Evolutionary conservation across 92 coral and sea anemone species (phyloP).

Genomic region (Nematostella vectensis): DNA sequence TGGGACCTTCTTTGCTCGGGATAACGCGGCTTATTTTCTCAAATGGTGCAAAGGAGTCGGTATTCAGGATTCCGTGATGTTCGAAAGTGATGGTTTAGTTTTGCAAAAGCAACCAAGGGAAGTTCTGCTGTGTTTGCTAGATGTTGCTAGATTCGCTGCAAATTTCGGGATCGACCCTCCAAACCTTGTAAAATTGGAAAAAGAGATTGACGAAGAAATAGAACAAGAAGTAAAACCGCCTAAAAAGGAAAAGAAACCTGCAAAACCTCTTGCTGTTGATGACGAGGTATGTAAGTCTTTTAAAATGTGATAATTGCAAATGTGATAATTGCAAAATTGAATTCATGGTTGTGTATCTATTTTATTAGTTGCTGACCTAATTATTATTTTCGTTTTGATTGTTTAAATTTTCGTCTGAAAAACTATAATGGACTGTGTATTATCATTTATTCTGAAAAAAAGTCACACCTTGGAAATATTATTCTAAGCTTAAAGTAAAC

Average conservation of each 20-base stretch:
- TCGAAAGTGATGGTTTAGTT: slow-evolving; percentile 93
- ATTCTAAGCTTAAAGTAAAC: too few relatives aligned
- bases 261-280: slow-evolving; percentile 58
- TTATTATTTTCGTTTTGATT: too few relatives aligned
- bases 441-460: too few relatives aligned
- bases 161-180: slow-evolving; percentile 93
- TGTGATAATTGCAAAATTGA: background rate
- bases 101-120: slow-evolving; percentile 92
- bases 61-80: slow-evolving; percentile 81
- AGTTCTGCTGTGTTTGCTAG: slow-evolving; percentile 79
- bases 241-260: slow-evolving; percentile 44
- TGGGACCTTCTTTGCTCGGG: slow-evolving; percentile 93
- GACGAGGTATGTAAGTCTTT: slow-evolving; percentile 56
- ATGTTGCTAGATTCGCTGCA: slow-evolving; percentile 85
- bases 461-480: too few relatives aligned
- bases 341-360: too few relatives aligned
- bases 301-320: background rate
- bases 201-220: slow-evolving; percentile 92
- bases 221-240: slow-evolving; percentile 55
- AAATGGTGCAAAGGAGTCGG: slow-evolving; percentile 91
- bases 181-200: slow-evolving; percentile 72
- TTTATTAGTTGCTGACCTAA: too few relatives aligned
- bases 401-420: too few relatives aligned
- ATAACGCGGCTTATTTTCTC: slow-evolving; percentile 84
- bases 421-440: too few relatives aligned